phyloP scores from a whole-genome alignment of 1,140 invertebrate genomes.

The Glossosoma conforme region DNA sequence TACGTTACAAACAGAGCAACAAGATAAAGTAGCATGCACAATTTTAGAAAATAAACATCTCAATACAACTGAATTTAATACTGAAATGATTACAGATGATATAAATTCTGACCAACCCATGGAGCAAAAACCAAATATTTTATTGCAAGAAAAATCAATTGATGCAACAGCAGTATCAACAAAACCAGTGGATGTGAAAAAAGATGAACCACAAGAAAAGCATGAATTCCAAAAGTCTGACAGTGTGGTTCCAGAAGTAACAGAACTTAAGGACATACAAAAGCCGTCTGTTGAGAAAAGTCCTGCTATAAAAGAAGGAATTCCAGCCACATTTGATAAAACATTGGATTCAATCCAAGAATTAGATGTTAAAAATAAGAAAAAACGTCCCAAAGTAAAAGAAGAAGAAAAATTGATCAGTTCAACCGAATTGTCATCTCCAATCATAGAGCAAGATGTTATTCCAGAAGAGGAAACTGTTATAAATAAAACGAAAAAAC shows the following conservation, averaged over 20 bases:
- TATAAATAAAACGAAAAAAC: constrained; percentile 33
- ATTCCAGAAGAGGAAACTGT: constrained; percentile 26
- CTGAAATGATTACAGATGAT: constrained; percentile 25
- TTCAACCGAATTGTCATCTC: not conserved
- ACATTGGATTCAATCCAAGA: constrained; percentile 7
- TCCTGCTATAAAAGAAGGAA: constrained; percentile 7
- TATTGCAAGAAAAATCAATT: constrained; percentile 7
- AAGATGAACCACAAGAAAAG: constrained; percentile 6
- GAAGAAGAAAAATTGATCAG: constrained; percentile 9
- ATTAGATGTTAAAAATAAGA: constrained; percentile 6
- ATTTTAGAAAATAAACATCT: constrained; percentile 24
- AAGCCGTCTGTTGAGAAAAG: constrained; percentile 5
- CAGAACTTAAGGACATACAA: not conserved
- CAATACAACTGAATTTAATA: constrained; percentile 25
- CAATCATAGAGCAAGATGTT: not conserved
- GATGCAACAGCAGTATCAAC: constrained; percentile 5
- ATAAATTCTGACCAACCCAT: constrained; percentile 5
- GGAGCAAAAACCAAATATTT: constrained; percentile 7
- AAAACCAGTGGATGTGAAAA: constrained; percentile 11
- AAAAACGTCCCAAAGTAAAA: constrained; percentile 7
- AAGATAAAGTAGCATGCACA: constrained; percentile 6
- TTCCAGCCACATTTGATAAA: constrained; percentile 13
- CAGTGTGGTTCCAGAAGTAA: constrained; percentile 1
- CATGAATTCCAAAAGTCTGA: constrained; percentile 7
- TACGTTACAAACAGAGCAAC: constrained; percentile 9